Conservation (phyloP, 2,113 vertebrate genomes). For the Acrocephalus arundinaceus region DNA sequence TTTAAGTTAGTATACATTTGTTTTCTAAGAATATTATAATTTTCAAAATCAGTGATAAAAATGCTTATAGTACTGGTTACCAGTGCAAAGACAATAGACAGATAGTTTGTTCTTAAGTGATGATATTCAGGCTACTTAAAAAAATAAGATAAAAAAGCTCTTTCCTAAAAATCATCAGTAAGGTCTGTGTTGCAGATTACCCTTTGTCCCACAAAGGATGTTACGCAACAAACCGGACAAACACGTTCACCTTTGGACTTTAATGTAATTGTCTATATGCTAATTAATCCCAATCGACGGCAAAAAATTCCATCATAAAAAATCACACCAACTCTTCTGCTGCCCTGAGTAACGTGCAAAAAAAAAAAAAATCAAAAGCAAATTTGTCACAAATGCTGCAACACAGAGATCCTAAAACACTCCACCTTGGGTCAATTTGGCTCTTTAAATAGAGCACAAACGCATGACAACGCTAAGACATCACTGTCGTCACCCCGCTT, state of each 20-base stretch:
- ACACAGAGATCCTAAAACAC: background rate
- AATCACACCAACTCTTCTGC: rapidly evolving
- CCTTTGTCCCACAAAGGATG: background rate
- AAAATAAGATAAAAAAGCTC: background rate
- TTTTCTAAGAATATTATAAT: background rate
- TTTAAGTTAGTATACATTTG: rapidly evolving
- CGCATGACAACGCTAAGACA: rapidly evolving
- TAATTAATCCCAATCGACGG: background rate
- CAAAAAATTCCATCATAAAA: background rate
- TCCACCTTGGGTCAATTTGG: too few species aligned
- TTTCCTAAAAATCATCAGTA: background rate
- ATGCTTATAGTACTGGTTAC: background rate
- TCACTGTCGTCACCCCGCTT: rapidly evolving
- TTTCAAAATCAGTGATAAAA: background rate
- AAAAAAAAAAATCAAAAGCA: background rate
- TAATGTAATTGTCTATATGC: background rate
- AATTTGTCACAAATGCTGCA: background rate
- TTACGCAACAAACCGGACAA: background rate
- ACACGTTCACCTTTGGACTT: background rate
- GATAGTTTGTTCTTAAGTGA: background rate
- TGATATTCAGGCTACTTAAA: background rate
- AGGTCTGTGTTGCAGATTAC: background rate
- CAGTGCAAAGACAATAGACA: background rate
- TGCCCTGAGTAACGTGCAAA: rapidly evolving
- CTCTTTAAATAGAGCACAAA: background rate